Base-by-base conservation (phyloP, 2,888 invertebrate genomes). In the Drosophila neotestacea region DNA sequence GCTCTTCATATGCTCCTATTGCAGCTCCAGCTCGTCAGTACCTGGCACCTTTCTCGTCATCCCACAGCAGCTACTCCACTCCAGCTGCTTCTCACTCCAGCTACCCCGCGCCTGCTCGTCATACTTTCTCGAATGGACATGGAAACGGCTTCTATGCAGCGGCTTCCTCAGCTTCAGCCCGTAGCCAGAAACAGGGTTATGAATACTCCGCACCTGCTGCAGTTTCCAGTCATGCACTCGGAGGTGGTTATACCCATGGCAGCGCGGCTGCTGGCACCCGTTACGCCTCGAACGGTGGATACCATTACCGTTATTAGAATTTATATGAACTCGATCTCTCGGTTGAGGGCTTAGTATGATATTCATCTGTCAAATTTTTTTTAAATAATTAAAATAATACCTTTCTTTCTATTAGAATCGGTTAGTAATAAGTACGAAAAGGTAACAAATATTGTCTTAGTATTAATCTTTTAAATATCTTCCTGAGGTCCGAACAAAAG, bases 201-300 rank as follows among this genome's bases (percentile, higher is more conserved):
- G 82, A 65, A 30, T 54, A 59, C 41, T 34, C 11, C 27, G 77
- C 34, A 36, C 62, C 36, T 10, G 54, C 6, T 28, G 10, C 52
- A 7, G 73, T 42, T 4, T 30, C 30, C 6, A 4, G 6, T 6
- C 30, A 30, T 4, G 32, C 6, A 32, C 6, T 32, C 7, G 32
- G 32, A 4, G 32, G 32, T 44, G 55, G 55, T 10, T 34, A 47
- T 32, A 16, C 32, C 36, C 38, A 55, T 42, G 67, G 44, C 16
- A 32, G 32, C 32, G 6, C 32, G 7, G 32, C 32, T 10, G 54
- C 44, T 9, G 85, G 70, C 60, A 87, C 88, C 34, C 75, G 70
- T 16, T 90, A 90, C 48, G 83, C 77, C 27, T 42, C 84, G 28
- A 90, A 90, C 52, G 90, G 90, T 30, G 90, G 90, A 42, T 90